Conservation (phyloP, 1,140 invertebrate species). For the Amphibalanus amphitrite region DNA sequence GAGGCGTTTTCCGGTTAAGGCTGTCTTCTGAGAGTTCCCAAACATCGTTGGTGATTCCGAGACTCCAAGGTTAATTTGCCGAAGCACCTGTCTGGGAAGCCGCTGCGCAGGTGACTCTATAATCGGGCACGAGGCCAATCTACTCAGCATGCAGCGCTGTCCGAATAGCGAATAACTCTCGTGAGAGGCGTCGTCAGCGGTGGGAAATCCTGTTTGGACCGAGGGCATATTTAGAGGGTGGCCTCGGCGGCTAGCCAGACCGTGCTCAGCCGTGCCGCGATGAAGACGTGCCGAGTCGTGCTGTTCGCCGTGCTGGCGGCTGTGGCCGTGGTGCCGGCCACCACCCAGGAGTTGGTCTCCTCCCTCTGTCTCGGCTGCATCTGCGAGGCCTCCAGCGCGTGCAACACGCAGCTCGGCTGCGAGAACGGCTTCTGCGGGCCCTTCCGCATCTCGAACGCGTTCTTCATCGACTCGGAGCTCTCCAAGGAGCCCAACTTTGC, state of each 20-base stretch:
- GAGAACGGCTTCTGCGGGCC: constrained; percentile 27
- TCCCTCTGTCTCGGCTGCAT: constrained; percentile 9
- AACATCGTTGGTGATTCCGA: neutral
- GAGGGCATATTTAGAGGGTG: neutral
- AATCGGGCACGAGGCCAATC: neutral
- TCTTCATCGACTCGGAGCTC: constrained; percentile 3
- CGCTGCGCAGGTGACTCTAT: neutral
- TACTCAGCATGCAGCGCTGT: neutral
- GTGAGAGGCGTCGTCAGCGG: no score
- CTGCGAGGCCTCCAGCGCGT: constrained; percentile 9
- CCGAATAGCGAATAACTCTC: neutral
- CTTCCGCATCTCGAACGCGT: constrained; percentile 3
- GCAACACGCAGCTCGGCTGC: constrained; percentile 8
- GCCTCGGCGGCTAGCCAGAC: neutral
- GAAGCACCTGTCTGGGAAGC: neutral
- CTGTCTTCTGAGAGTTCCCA: neutral
- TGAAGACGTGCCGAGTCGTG: neutral
- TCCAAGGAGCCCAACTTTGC: neutral
- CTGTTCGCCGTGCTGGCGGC: neutral
- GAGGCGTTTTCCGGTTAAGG: no score
- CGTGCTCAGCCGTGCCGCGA: neutral
- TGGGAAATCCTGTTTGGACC: neutral
- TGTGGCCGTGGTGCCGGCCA: neutral
- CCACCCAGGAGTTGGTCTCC: neutral
- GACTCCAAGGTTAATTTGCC: neutral